These are phyloP conservation scores for Sicus ferrugineus DNA, from an alignment of 2,888 invertebrate genomes.

Conservation along the genomic window DNA sequence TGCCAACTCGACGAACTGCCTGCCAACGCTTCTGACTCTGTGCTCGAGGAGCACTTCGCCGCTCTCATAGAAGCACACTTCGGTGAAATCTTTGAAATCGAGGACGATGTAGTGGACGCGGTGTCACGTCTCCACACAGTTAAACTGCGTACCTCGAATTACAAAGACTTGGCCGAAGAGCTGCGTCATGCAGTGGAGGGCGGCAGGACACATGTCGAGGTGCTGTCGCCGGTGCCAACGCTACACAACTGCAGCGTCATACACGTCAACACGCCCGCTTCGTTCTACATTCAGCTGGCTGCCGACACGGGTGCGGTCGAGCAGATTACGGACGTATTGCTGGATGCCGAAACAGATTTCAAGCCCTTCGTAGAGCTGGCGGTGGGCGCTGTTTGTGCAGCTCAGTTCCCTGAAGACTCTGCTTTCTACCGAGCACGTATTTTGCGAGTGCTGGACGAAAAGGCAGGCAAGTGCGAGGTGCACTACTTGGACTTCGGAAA, in stretches of 20 bases:
- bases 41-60: constrained; percentile 55
- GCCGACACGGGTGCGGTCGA: constrained; percentile 60
- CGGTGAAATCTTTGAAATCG: constrained; percentile 70
- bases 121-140: constrained; percentile 68
- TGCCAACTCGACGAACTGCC: constrained; percentile 53
- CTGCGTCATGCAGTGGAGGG: constrained; percentile 53
- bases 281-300: constrained; percentile 77
- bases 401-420: constrained; percentile 82
- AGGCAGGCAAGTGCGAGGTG: constrained; percentile 77
- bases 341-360: constrained; percentile 56
- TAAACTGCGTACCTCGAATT: constrained; percentile 68
- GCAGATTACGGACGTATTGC: constrained; percentile 55
- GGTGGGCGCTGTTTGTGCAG: constrained; percentile 73
- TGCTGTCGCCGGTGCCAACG: constrained; percentile 61
- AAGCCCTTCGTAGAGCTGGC: constrained; percentile 46
- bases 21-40: constrained; percentile 41
- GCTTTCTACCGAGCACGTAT: constrained; percentile 92
- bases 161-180: constrained; percentile 66
- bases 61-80: constrained; percentile 67
- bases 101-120: constrained; percentile 64
- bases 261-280: constrained; percentile 73
- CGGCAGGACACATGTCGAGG: constrained; percentile 44
- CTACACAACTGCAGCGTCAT: constrained; percentile 71
- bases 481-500: constrained; percentile 79
- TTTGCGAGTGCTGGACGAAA: constrained; percentile 70